Percentiles rank a stretch among this genome's conserved stretches.
These are phyloP conservation scores for Gymnosoma rotundatum DNA, from an alignment of 2,888 invertebrate genomes.

Conservation along the genomic window DNA sequence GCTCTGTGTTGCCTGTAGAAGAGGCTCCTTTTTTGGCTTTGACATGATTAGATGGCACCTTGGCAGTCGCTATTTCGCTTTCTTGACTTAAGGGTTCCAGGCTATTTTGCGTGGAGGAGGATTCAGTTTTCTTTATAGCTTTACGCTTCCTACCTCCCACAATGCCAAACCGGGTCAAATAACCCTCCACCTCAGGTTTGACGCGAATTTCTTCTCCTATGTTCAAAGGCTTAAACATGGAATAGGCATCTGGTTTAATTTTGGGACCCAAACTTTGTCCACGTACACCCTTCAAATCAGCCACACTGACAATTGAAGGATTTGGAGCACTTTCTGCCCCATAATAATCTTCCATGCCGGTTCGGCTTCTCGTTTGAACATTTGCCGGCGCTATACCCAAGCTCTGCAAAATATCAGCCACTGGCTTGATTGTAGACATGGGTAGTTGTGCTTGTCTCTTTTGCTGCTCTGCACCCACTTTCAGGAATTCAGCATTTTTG, in stretches of 20 bases:
- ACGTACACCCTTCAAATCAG: slow-evolving; percentile 76
- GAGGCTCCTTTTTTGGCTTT: slow-evolving; percentile 60
- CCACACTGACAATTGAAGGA: slow-evolving; percentile 75
- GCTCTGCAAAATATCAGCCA: slow-evolving; percentile 78
- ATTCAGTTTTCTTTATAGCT: slow-evolving; percentile 75
- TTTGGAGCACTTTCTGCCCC: slow-evolving; percentile 77
- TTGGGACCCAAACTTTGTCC: slow-evolving; percentile 75
- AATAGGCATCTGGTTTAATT: slow-evolving; percentile 79
- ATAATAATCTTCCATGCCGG: slow-evolving; percentile 76
- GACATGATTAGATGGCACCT: slow-evolving; percentile 71
- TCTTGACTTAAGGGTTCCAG: slow-evolving; percentile 75
- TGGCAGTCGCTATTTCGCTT: slow-evolving; percentile 77
- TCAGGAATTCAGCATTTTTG: slow-evolving; percentile 77
- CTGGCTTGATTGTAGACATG: slow-evolving; percentile 75
- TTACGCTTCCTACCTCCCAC: slow-evolving; percentile 79
- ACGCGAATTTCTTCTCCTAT: slow-evolving; percentile 79
- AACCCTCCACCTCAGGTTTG: slow-evolving; percentile 80
- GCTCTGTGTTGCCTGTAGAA: slow-evolving; percentile 75
- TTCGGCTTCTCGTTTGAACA: slow-evolving; percentile 78
- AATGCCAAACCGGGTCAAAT: slow-evolving; percentile 82
- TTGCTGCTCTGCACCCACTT: slow-evolving; percentile 71
- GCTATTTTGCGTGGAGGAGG: slow-evolving; percentile 65
- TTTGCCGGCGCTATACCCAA: slow-evolving; percentile 80
- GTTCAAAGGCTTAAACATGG: slow-evolving; percentile 81
- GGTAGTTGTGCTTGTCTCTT: slow-evolving; percentile 64